Percentiles rank a stretch among this genome's conserved stretches.
phyloP scores from a whole-genome alignment of 2,113 vertebrate species.

The Setophaga petechia region DNA sequence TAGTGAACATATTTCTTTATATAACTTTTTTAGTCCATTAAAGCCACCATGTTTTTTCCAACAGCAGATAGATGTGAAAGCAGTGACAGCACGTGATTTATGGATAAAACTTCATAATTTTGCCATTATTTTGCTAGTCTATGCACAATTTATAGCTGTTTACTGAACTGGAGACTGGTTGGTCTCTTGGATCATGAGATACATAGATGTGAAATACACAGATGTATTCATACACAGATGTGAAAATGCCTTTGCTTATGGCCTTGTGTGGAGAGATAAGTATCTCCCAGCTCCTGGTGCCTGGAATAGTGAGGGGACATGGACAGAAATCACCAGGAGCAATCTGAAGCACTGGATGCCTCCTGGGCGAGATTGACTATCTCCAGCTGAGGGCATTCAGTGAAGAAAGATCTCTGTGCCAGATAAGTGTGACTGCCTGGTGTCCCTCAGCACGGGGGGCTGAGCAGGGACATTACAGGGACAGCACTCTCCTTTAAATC shows the following conservation, averaged over 20 bases:
- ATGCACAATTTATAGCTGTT: neutral
- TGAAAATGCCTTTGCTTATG: conserved; percentile 21
- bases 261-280: neutral
- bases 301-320: neutral
- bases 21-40: neutral
- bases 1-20: conserved; percentile 19
- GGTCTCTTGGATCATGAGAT: neutral
- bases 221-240: neutral
- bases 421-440: conserved; percentile 41
- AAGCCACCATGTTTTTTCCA: neutral
- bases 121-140: neutral
- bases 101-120: neutral
- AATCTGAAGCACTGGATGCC: conserved; percentile 10
- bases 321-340: neutral
- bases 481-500: conserved; percentile 46
- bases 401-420: conserved; percentile 42
- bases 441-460: conserved; percentile 11
- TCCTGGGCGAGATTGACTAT: neutral
- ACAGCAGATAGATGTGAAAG: neutral
- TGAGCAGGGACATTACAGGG: conserved; percentile 36
- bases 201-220: too few species aligned
- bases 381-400: conserved; percentile 22
- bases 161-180: neutral
- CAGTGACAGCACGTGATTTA: neutral
- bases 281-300: neutral